Conservation (phyloP, 23 tunicate genomes). For the Halocynthia aurantium region DNA sequence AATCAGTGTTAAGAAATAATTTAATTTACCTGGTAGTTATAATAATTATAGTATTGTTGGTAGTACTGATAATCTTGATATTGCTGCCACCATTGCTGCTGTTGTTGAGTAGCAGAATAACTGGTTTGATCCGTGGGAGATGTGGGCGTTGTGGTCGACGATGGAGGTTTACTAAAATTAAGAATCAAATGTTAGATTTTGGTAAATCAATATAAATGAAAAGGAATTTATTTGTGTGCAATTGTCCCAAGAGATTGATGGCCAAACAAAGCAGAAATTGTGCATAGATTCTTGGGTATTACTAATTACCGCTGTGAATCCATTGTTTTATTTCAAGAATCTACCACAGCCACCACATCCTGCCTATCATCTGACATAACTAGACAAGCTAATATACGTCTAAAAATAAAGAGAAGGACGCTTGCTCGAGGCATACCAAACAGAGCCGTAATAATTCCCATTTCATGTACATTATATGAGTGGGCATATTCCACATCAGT, state of each 20-base stretch:
- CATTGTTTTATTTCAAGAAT: too few relatives aligned
- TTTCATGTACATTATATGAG: too few relatives aligned
- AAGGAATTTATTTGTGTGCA: background rate
- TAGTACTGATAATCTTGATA: slow-evolving; percentile 65
- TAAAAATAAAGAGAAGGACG: too few relatives aligned
- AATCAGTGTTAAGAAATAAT: too few relatives aligned
- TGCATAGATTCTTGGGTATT: background rate
- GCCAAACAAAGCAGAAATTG: too few relatives aligned
- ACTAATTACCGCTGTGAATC: too few relatives aligned
- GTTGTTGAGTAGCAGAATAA: slow-evolving; percentile 5
- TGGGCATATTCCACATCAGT: too few relatives aligned
- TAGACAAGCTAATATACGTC: too few relatives aligned
- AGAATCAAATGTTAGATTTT: background rate
- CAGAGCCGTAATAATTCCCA: too few relatives aligned
- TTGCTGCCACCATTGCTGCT: slow-evolving; percentile 54
- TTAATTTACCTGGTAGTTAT: slow-evolving; percentile 22
- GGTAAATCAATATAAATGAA: background rate
- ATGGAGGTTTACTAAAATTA: background rate
- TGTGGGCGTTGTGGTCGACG: slow-evolving; percentile 16
- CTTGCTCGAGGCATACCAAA: too few relatives aligned
- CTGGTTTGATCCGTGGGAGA: slow-evolving; percentile 20
- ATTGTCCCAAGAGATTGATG: background rate
- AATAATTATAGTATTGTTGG: slow-evolving; percentile 75
- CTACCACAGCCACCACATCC: too few relatives aligned
- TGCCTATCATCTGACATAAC: too few relatives aligned